Conservation (phyloP, 1,140 invertebrate genomes). For the Colletes gigas region DNA sequence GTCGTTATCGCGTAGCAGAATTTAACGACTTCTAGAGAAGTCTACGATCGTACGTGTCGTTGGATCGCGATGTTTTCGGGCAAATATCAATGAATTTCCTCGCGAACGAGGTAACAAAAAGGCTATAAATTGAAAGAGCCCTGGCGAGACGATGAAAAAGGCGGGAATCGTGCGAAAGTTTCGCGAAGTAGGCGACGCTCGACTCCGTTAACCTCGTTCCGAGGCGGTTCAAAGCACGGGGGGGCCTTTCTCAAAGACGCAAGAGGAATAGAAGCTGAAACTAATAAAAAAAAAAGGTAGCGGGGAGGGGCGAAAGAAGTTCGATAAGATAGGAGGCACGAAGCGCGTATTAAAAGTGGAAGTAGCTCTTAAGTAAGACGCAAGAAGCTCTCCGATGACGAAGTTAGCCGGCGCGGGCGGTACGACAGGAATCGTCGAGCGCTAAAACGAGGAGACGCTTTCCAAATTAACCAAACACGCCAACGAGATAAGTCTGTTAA, state of each 20-base stretch:
- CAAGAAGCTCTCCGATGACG: slow-evolving; percentile 21
- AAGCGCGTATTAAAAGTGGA: slow-evolving; percentile 62
- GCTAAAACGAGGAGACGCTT: slow-evolving; percentile 45
- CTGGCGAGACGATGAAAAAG: background rate
- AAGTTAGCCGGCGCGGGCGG: slow-evolving; percentile 24
- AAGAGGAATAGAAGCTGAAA: background rate
- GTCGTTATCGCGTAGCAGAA: too few species aligned
- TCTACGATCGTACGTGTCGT: too few species aligned
- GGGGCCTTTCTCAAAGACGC: background rate
- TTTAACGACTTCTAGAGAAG: too few species aligned
- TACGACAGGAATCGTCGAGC: slow-evolving; percentile 24
- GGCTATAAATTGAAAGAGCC: background rate
- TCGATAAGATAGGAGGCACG: slow-evolving; percentile 60
- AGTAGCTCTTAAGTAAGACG: slow-evolving; percentile 54
- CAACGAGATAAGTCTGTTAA: slow-evolving; percentile 62
- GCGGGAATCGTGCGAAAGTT: slow-evolving; percentile 33
- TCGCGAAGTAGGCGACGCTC: slow-evolving; percentile 16
- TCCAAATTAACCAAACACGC: slow-evolving; percentile 63
- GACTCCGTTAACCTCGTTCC: slow-evolving; percentile 24
- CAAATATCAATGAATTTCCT: slow-evolving; percentile 30
- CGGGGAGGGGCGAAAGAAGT: slow-evolving; percentile 2
- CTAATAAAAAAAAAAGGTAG: background rate
- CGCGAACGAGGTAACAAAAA: slow-evolving; percentile 18
- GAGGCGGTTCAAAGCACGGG: background rate
- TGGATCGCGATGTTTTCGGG: background rate